These are phyloP conservation scores for Mystacornis crossleyi DNA, from an alignment of 2,113 vertebrate genomes.

Conservation along the genomic window DNA sequence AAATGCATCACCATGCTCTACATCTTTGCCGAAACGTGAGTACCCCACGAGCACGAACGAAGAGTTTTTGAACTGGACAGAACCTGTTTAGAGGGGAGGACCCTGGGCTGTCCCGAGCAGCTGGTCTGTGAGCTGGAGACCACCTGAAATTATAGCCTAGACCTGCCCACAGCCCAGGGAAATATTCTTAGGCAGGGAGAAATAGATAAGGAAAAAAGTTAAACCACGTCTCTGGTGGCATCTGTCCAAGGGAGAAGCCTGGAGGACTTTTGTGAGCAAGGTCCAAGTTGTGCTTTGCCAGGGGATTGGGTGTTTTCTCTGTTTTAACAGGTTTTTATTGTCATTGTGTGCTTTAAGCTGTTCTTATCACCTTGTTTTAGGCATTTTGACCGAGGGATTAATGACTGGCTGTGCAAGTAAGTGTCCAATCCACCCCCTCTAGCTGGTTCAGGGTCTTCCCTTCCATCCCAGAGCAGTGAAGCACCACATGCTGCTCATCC, in stretches of 20 bases:
- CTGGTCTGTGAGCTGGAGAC: background rate
- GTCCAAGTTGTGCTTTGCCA: background rate
- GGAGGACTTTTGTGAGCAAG: background rate
- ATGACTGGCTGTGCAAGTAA: slow-evolving; percentile 98
- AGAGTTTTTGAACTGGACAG: background rate
- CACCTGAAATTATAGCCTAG: background rate
- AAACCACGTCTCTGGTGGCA: fast-evolving
- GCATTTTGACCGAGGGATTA: slow-evolving; percentile 95
- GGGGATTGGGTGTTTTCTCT: background rate
- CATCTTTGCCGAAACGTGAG: slow-evolving; percentile 93
- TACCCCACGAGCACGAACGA: fast-evolving
- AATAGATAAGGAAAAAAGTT: background rate
- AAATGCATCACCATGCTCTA: slow-evolving; percentile 97
- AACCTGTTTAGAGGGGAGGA: fast-evolving
- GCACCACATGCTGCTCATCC: background rate
- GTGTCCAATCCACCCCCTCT: background rate
- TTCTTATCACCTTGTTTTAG: slow-evolving; percentile 66
- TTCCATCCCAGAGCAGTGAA: background rate
- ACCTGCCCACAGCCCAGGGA: background rate
- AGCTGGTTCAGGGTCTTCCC: background rate
- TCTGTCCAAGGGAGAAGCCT: background rate
- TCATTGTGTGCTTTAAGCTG: background rate
- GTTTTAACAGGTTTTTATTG: background rate
- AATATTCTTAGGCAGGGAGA: background rate
- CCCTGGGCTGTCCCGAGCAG: background rate